These are phyloP conservation scores for Cladopsammia gracilis DNA, from an alignment of 64 coral and sea anemone genomes.

Conservation along the genomic window DNA sequence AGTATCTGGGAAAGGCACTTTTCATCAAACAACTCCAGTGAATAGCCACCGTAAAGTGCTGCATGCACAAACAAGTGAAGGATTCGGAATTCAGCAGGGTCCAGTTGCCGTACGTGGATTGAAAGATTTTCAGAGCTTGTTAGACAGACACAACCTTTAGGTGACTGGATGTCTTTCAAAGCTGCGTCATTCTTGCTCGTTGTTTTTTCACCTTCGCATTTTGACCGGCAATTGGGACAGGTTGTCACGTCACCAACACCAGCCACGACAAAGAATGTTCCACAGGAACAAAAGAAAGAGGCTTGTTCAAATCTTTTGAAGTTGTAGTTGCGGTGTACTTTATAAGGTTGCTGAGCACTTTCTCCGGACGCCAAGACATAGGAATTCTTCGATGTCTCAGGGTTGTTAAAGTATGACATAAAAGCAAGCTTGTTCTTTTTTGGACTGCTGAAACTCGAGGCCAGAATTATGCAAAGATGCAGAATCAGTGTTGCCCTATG, in stretches of 20 bases:
- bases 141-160: slow-evolving; percentile 43
- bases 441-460: slow-evolving; percentile 27
- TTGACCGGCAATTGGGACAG: slow-evolving; percentile 60
- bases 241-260: background rate
- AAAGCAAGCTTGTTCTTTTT: slow-evolving; percentile 13
- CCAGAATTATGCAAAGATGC: slow-evolving; percentile 61
- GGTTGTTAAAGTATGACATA: slow-evolving; percentile 32
- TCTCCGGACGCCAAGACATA: slow-evolving; percentile 42
- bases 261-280: background rate
- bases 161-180: background rate
- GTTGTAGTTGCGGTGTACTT: slow-evolving; percentile 4
- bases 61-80: slow-evolving; percentile 78
- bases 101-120: slow-evolving; percentile 51
- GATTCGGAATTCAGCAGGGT: slow-evolving; percentile 78
- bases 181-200: background rate
- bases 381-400: background rate
- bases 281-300: background rate
- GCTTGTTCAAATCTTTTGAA: background rate
- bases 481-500: slow-evolving; percentile 75
- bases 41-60: slow-evolving; percentile 65
- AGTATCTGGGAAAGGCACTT: slow-evolving; percentile 36
- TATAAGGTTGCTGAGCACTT: background rate
- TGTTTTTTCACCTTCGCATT: background rate
- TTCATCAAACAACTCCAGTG: slow-evolving; percentile 63
- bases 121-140: background rate